Evolutionary conservation across 2,888 invertebrate genomes (phyloP).

Genomic region (Corythucha ciliata): DNA sequence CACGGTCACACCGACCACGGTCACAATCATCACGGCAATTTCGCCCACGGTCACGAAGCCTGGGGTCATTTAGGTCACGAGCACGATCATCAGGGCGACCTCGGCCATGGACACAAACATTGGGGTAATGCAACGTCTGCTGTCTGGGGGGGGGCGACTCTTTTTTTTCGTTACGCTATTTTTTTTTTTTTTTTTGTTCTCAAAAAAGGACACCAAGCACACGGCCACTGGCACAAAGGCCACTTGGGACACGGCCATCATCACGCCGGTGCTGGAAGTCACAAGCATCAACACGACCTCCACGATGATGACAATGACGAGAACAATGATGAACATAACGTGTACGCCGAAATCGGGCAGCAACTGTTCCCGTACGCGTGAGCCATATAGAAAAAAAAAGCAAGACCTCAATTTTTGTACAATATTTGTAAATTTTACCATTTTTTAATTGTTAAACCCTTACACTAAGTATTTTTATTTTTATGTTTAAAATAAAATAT

Average conservation of each 20-base stretch:
- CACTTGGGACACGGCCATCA: slow-evolving; percentile 17
- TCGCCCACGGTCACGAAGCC: slow-evolving; percentile 43
- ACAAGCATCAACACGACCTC: slow-evolving; percentile 17
- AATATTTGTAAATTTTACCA: too few species aligned
- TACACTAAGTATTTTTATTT: too few species aligned
- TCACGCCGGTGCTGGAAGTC: slow-evolving; percentile 9
- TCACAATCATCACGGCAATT: slow-evolving; percentile 46
- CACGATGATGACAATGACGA: slow-evolving; percentile 9
- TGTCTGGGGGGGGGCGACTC: slow-evolving; percentile 3
- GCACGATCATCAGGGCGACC: slow-evolving; percentile 40
- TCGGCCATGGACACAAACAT: slow-evolving; percentile 27
- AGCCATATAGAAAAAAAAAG: too few species aligned
- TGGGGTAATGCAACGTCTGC: slow-evolving; percentile 22
- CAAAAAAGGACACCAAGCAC: slow-evolving; percentile 8
- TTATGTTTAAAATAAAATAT: background rate
- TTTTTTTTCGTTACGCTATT: slow-evolving; percentile 8
- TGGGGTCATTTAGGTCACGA: slow-evolving; percentile 44
- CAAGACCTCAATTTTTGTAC: too few species aligned
- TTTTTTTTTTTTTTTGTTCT: background rate
- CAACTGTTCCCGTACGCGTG: slow-evolving; percentile 17
- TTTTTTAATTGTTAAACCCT: too few species aligned
- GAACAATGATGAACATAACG: slow-evolving; percentile 20
- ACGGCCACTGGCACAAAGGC: slow-evolving; percentile 20
- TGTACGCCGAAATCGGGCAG: slow-evolving; percentile 19
- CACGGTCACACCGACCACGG: slow-evolving; percentile 41